Conservation (phyloP, 2,113 vertebrate species). For the Synodontis membranacea region DNA sequence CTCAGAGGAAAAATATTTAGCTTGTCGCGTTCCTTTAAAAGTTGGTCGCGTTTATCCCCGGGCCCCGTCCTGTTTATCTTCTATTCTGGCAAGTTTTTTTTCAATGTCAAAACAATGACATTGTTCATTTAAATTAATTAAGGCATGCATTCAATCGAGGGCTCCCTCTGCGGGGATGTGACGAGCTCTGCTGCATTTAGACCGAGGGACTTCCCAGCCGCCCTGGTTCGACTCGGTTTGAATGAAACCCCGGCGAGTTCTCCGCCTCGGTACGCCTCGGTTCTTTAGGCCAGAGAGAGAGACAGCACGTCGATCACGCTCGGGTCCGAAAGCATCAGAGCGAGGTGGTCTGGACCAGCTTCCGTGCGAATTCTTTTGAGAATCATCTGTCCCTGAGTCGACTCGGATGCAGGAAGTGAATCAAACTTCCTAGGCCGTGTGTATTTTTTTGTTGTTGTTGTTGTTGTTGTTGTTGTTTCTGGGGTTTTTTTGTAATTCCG, state of each 20-base stretch:
- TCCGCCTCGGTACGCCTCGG: not conserved
- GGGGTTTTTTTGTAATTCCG: not conserved
- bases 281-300: not conserved
- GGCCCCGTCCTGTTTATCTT: conserved; percentile 61
- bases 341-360: not conserved
- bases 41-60: conserved; percentile 29
- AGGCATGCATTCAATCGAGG: conserved; percentile 56
- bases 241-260: not conserved
- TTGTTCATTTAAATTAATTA: conserved; percentile 58
- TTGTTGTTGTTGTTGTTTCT: too few relatives aligned
- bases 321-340: not conserved
- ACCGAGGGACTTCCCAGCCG: not conserved
- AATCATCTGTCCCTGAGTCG: not conserved
- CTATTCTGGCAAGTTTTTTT: conserved; percentile 53
- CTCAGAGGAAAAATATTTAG: not conserved
- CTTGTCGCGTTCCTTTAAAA: not conserved
- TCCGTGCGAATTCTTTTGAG: not conserved
- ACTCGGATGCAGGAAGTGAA: not conserved
- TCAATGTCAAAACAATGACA: conserved; percentile 72
- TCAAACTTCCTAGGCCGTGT: not conserved
- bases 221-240: not conserved
- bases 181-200: conserved; percentile 31
- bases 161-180: conserved; percentile 42
- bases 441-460: not conserved
- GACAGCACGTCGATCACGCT: not conserved